A percentile compares a stretch with the other conserved stretches of the same genome.
phyloP scores from a whole-genome alignment of 30 jellyfish, hydroid and myxozoan genomes.

The Hydractinia echinata region DNA sequence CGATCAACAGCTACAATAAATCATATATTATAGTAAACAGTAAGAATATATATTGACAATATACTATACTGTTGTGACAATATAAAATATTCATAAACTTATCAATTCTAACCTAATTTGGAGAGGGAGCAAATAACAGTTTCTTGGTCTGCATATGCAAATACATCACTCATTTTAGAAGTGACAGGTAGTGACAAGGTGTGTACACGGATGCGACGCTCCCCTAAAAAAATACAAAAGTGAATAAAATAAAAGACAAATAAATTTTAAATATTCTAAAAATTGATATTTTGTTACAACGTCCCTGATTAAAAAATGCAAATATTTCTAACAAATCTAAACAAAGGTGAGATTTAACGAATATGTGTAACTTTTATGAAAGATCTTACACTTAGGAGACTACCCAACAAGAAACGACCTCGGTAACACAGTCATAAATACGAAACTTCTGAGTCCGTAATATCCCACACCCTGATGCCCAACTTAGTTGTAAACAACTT shows the following conservation, averaged over 20 bases:
- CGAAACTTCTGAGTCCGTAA: not conserved
- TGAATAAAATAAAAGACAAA: not conserved
- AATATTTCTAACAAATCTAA: too few relatives aligned
- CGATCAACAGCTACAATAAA: constrained; percentile 85
- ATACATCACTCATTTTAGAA: constrained; percentile 78
- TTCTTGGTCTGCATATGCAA: constrained; percentile 82
- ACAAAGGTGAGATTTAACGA: too few relatives aligned
- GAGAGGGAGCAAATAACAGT: constrained; percentile 70
- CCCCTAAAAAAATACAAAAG: constrained; percentile 55
- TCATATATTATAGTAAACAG: not conserved
- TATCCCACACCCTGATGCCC: not conserved
- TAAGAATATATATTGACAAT: not conserved
- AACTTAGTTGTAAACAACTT: not conserved
- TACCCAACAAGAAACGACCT: too few relatives aligned
- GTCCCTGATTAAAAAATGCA: too few relatives aligned
- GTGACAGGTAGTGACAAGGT: constrained; percentile 92
- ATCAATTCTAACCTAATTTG: constrained; percentile 56
- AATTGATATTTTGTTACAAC: not conserved
- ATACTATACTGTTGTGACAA: not conserved
- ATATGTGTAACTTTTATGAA: too few relatives aligned
- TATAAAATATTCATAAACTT: constrained; percentile 4
- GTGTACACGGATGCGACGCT: constrained; percentile 92
- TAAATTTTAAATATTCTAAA: not conserved
- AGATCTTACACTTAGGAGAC: too few relatives aligned
- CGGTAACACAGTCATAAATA: not conserved